Evolutionary conservation across 2,113 vertebrate genomes (phyloP), one percentile per base, ranked within the genome.

Genomic region (Trochalopteron elliotii): DNA sequence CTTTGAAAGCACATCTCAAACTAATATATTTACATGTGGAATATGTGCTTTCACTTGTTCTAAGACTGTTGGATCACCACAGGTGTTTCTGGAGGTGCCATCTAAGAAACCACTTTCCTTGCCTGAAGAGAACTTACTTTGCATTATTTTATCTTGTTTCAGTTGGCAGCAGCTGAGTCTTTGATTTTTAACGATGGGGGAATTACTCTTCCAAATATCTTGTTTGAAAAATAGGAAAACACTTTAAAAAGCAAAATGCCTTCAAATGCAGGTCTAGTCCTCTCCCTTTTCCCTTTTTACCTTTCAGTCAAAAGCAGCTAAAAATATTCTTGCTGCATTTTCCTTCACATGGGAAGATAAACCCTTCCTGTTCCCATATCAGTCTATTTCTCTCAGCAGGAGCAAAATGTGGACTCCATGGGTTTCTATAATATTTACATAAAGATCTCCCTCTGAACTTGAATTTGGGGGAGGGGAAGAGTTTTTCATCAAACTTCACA

Each of bases 141-240:
- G 65, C 90, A 53, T 91, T 87, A 78, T 84, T 95, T 97, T 94
- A 90, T 85, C 64, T 80, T 77, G 22, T 37, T 91, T 91, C 57
- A 49, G 44, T 8, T 89, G 79, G 83, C 90, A 90, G 77, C 78
- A 91, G 94, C 72, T 94, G 86, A 89, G 68, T 63, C 93, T 91
- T 74, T 30, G 81, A 89, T 93, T 61, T 74, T 94, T 96, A 94
- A 63, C 42, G 56, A 91, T 5, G 40, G 91, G 87, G 31, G n/a
- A 95, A 95, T 94, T 92, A 88, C 65, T 92, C 74, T 94, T 90
- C 67, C n/a, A 92, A 93, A 94, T 33, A 90, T 27, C 92, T 39
- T 94, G 74, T 37, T 82, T 71, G 37, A 35, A 61, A 76, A 82
- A 65, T 22, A 21, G 68, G 52, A 93, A 77, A 56, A 52, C 30